Evolutionary conservation across 35 echinoderm and acorn worm species (phyloP), one percentile per base, ranked within the genome.

Genomic region (Apostichopus californicus): DNA sequence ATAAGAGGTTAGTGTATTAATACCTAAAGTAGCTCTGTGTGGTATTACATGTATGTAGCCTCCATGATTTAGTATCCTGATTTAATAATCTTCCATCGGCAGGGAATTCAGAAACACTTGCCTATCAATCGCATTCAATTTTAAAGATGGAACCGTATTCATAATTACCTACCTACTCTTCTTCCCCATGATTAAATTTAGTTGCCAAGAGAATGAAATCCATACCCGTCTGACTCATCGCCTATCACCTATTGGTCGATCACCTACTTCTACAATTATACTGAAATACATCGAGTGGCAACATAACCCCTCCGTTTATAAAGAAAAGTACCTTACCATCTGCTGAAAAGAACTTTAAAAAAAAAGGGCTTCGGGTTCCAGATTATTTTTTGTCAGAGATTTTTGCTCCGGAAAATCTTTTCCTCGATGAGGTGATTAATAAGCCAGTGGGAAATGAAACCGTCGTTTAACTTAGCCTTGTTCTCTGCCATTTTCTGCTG

Each of bases 171-270:
- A 8, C 64, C 64, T 18, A 17, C 64, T 68, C 64, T 18, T 3
- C 64, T 68, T 68, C 64, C 34, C 80, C 5, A 55, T 55, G 80
- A 83, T 83, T 83, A 83, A 83, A 83, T 83, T 83, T 83, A 55
- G 52, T 83, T 34, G 26, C 80, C 55, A n/a, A 11, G 53, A 46
- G 55, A 83, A 14, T 83, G 80, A 54, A 83, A 83, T 83, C 34
- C 17, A 83, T 20, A 83, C 80, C 18, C 80, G 55, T 56, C 46
- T 83, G 80, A 83, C 80, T 83, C 80, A 83, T 83, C 46, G 9
- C 55, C 24, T 83, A 56, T 83, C 80, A 83, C 80, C 80, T 83
- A 83, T 83, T 83, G 80, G 80, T 83, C 80, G 80, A 83, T 83
- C 25, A 83, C 80, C 80, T 83, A 83, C 80, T 55, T 68, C 64